A percentile compares a stretch with the other conserved stretches of the same genome.
Evolutionary conservation across 2,113 vertebrate genomes (phyloP).

Genomic region (Eudyptes chrysolophus): DNA sequence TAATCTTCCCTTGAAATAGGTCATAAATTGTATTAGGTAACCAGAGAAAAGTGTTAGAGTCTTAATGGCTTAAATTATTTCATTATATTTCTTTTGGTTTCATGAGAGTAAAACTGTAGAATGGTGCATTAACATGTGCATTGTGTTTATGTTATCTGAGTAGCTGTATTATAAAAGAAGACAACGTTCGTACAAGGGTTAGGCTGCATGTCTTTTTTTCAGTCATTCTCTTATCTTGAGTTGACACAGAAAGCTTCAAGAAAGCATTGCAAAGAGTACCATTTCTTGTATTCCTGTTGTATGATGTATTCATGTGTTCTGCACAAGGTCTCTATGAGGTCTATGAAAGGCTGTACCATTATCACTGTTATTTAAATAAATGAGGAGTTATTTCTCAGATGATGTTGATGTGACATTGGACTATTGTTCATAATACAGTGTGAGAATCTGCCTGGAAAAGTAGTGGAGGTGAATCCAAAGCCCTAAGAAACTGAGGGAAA

Average conservation of each 20-base stretch:
- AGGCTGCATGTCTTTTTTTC: background rate
- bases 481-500: background rate
- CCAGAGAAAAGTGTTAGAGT: background rate
- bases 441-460: background rate
- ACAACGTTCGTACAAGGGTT: background rate
- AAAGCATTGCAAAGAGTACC: background rate
- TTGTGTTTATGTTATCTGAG: background rate
- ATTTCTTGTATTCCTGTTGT: background rate
- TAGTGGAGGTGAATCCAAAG: background rate
- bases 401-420: background rate
- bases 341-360: background rate
- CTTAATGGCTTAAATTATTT: background rate
- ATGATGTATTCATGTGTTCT: background rate
- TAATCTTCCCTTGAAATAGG: background rate
- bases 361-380: background rate
- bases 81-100: background rate
- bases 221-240: background rate
- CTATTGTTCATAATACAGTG: background rate
- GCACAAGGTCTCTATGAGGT: background rate
- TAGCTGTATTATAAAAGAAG: background rate
- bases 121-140: accelerated
- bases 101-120: background rate
- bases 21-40: background rate
- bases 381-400: background rate
- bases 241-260: background rate